phyloP scores from a whole-genome alignment of 2,797 vertebrate species.

The Aselliscus stoliczkanus region DNA sequence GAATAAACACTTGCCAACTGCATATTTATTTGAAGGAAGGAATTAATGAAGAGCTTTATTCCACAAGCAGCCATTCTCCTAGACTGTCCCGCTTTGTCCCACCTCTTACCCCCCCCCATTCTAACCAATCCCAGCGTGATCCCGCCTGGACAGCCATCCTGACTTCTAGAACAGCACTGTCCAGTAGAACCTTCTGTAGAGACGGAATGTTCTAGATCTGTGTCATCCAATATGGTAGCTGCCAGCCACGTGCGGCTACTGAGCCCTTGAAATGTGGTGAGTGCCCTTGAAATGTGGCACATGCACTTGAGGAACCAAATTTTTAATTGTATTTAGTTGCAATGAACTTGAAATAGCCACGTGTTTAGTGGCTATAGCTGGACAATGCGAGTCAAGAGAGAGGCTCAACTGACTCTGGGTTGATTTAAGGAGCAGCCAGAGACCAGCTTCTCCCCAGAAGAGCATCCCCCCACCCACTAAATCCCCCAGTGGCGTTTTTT shows the following conservation, averaged over 20 bases:
- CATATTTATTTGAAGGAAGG: not conserved
- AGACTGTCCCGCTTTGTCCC: not conserved
- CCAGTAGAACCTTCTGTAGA: not conserved
- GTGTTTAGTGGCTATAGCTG: not conserved
- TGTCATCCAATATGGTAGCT: rapidly evolving
- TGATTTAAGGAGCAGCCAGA: not conserved
- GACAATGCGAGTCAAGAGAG: rapidly evolving
- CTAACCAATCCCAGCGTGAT: not conserved
- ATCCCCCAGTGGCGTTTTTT: not conserved
- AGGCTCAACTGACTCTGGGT: not conserved
- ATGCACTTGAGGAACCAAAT: not conserved
- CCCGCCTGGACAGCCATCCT: too few species aligned
- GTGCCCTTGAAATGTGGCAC: too few species aligned
- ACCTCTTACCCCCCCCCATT: not conserved
- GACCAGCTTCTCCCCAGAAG: not conserved
- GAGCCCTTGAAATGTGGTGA: too few species aligned
- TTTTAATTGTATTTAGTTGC: not conserved
- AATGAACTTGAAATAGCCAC: not conserved
- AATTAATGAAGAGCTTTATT: not conserved
- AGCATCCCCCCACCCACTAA: not conserved
- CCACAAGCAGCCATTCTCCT: not conserved
- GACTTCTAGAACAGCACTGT: not conserved
- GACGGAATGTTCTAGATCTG: not conserved
- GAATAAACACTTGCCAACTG: not conserved
- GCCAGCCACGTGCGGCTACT: not conserved